phyloP scores from a whole-genome alignment of 1,140 invertebrate genomes.

The Nasonia vitripennis region DNA sequence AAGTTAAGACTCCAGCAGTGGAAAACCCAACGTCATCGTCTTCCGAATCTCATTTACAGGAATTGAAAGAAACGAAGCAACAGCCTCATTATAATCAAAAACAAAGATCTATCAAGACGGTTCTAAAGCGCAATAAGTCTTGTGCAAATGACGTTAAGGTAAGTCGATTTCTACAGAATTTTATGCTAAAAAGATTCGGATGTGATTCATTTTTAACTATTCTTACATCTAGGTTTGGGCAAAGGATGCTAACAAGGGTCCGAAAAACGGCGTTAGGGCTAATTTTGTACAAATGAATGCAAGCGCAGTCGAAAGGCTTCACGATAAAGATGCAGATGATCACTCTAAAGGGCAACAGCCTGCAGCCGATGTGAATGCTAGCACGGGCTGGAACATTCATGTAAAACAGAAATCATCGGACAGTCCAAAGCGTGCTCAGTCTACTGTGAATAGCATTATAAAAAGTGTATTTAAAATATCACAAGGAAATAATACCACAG shows the following conservation, averaged over 20 bases:
- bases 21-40: slow-evolving; percentile 38
- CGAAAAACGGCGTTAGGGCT: slow-evolving; percentile 38
- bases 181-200: background rate
- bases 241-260: slow-evolving; percentile 34
- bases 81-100: slow-evolving; percentile 39
- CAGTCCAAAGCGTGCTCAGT: slow-evolving; percentile 63
- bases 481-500: slow-evolving; percentile 54
- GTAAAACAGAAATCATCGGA: slow-evolving; percentile 54
- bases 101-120: slow-evolving; percentile 44
- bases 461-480: slow-evolving; percentile 66
- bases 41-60: slow-evolving; percentile 33
- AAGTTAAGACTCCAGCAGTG: slow-evolving; percentile 28
- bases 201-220: background rate
- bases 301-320: slow-evolving; percentile 30
- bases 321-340: slow-evolving; percentile 32
- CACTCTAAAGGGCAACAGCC: slow-evolving; percentile 32
- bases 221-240: slow-evolving; percentile 25
- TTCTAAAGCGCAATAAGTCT: slow-evolving; percentile 49
- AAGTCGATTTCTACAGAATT: background rate
- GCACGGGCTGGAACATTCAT: slow-evolving; percentile 35
- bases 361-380: slow-evolving; percentile 4
- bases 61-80: slow-evolving; percentile 44
- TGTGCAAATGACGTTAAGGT: slow-evolving; percentile 45
- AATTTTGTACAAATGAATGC: slow-evolving; percentile 38
- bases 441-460: slow-evolving; percentile 64